Evolutionary conservation across 2,113 vertebrate genomes (phyloP), one percentile per base, ranked within the genome.

Genomic region (Pelodiscus sinensis): DNA sequence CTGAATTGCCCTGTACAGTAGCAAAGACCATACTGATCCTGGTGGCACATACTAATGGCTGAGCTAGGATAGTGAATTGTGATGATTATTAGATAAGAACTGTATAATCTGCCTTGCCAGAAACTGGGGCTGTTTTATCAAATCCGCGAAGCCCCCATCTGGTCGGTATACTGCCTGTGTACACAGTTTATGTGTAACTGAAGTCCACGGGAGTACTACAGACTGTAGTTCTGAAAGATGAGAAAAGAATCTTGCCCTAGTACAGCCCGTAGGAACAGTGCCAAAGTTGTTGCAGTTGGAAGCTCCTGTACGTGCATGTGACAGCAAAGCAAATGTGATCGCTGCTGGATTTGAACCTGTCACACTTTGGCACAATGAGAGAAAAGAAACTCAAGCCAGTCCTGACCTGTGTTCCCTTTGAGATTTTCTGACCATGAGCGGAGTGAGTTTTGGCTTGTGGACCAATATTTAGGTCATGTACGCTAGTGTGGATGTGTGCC

Each of bases 271-370:
- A 91, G 88, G 86, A 82, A 54, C 4, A 71, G 65, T 6, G 58
- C 93, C 88, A 79, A 88, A 73, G 86, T 21, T 91, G 84, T 87
- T 85, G 93, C 87, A 84, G 82, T 85, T 83, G 88, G 62, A 88
- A 90, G 55, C 8, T 82, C 89, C 85, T 86, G 82, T 55, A 62
- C 56, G 81, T 84, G 2, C 81, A 92, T 31, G 84, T 85, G 91
- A 83, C 86, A 96, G 92, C 84, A 77, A 80, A 93, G 77, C 89
- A 93, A 96, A 94, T 12, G 87, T 55, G 93, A 52, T 94, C 94
- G 96, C 65, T 94, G 94, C 87, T 82, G 80, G 93, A 80, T 88
- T 93, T 90, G 85, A 97, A 80, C 93, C 85, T 96, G 90, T 91
- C 93, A 95, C 92, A 90, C 87, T 92, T 62, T 92, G 93, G 93